Conservation (phyloP, 2,113 vertebrate genomes). For the Macaca mulatta region DNA sequence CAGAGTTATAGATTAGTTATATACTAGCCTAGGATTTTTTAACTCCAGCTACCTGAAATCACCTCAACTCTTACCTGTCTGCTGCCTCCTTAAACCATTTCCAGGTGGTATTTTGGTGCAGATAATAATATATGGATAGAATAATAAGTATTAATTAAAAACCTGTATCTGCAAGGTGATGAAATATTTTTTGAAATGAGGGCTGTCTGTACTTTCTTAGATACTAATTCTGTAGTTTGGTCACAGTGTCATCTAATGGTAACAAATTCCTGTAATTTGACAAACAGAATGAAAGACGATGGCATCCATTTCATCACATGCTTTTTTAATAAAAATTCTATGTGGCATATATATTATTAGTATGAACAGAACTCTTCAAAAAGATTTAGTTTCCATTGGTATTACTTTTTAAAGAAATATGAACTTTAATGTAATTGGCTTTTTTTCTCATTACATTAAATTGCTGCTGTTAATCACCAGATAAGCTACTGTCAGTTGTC, state of each 20-base stretch:
- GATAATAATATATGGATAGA: not conserved
- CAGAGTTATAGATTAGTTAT: not conserved
- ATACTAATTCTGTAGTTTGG: not conserved
- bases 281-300: not conserved
- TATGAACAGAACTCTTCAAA: conserved; percentile 18
- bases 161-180: not conserved
- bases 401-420: not conserved
- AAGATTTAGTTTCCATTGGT: not conserved
- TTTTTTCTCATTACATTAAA: not conserved
- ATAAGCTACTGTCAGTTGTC: not conserved
- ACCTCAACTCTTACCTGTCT: not conserved
- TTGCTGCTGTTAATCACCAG: conserved; percentile 31
- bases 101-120: not conserved
- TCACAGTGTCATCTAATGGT: not conserved
- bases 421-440: not conserved
- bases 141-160: conserved; percentile 1
- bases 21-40: not conserved
- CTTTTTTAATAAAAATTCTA: not conserved
- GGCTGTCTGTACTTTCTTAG: not conserved
- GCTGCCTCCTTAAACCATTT: not conserved
- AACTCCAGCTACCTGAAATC: not conserved
- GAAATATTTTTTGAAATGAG: not conserved
- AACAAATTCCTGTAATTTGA: conserved; percentile 9
- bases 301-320: not conserved
- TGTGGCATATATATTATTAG: not conserved